A percentile compares a stretch with the other conserved stretches of the same genome.
Evolutionary conservation across 2,113 vertebrate genomes (phyloP).

Genomic region (Bufo gargarizans): DNA sequence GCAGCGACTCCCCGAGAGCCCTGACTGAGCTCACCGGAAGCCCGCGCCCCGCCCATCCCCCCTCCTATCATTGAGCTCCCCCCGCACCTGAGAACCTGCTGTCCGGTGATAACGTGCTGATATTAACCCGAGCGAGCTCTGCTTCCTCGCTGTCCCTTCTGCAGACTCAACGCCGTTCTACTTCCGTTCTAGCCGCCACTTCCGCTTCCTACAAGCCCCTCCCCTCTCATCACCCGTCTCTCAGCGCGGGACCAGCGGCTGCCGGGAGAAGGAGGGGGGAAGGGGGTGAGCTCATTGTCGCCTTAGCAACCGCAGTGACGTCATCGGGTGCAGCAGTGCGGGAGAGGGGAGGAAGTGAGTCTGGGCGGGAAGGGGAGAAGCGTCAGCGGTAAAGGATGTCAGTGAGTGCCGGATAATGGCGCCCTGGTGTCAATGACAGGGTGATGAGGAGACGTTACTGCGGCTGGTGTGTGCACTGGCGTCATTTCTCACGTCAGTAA

Average conservation of each 20-base stretch:
- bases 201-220: constrained; percentile 51
- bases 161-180: constrained; percentile 56
- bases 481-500: too few species aligned
- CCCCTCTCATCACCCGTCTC: not conserved
- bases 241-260: constrained; percentile 12
- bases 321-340: constrained; percentile 39
- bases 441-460: too few species aligned
- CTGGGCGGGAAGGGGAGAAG: constrained; percentile 47
- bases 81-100: constrained; percentile 18
- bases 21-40: not conserved
- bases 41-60: not conserved
- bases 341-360: constrained; percentile 14
- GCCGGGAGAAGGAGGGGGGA: not conserved
- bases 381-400: not conserved
- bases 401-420: not conserved
- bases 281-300: constrained; percentile 30
- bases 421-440: not conserved
- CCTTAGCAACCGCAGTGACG: constrained; percentile 44
- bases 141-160: constrained; percentile 47
- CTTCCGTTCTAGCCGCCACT: constrained; percentile 57
- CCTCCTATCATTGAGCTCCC: not conserved
- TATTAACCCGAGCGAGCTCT: constrained; percentile 13
- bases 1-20: not conserved
- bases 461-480: too few species aligned
- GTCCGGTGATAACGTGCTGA: constrained; percentile 20